A percentile compares a stretch with the other conserved stretches of the same genome.
phyloP scores from a whole-genome alignment of 35 echinoderm and acorn worm species.

The Heliocidaris tuberculata region DNA sequence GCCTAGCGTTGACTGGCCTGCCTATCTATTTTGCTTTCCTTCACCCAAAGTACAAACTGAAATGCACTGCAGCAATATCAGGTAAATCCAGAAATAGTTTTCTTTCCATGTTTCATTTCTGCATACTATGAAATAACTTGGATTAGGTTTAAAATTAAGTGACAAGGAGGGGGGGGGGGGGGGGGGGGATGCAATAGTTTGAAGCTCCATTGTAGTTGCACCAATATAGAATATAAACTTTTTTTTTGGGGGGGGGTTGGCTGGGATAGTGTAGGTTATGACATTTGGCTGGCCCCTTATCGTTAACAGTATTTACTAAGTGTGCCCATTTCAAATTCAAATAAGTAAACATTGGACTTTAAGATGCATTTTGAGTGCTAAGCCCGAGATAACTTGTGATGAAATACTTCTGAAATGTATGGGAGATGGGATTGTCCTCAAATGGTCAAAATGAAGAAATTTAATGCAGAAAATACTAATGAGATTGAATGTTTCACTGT shows the following conservation, averaged over 20 bases:
- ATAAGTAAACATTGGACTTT: too few species aligned
- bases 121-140: background rate
- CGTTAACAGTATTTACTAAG: too few species aligned
- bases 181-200: too few species aligned
- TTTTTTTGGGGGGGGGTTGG: too few species aligned
- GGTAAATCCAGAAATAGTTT: background rate
- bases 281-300: too few species aligned
- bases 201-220: too few species aligned
- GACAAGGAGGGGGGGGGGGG: background rate
- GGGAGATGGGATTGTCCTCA: too few species aligned
- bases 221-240: too few species aligned
- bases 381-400: background rate
- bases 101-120: background rate
- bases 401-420: background rate
- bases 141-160: background rate
- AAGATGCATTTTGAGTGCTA: too few species aligned
- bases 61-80: constrained; percentile 16
- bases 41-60: constrained; percentile 22
- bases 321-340: too few species aligned
- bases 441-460: background rate
- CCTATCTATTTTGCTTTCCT: constrained; percentile 24
- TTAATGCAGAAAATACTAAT: background rate
- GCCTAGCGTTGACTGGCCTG: background rate
- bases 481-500: background rate
- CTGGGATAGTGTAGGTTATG: too few species aligned